Conservation (phyloP, 1,140 invertebrate species). For the Trissolcus basalis region DNA sequence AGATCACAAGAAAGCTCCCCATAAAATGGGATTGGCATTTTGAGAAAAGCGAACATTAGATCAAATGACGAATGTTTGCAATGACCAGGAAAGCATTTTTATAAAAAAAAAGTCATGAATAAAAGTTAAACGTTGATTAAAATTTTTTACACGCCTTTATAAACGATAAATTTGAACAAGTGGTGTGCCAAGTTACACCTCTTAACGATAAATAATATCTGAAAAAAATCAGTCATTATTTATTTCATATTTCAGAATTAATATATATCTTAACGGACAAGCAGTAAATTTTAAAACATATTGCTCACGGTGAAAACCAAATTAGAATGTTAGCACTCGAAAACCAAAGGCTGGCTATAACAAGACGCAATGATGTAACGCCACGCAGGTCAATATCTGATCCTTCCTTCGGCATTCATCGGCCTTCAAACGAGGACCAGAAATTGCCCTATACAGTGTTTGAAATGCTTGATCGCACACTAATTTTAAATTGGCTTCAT, state of each 20-base stretch:
- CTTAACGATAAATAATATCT: too few species aligned
- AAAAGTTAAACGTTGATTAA: too few species aligned
- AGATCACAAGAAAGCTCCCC: too few species aligned
- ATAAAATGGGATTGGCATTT: too few species aligned
- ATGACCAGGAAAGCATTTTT: too few species aligned
- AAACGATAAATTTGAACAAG: too few species aligned
- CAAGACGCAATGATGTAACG: slow-evolving; percentile 50
- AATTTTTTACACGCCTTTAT: too few species aligned
- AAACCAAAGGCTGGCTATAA: slow-evolving; percentile 44
- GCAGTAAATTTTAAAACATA: slow-evolving; percentile 44
- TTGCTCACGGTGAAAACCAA: slow-evolving; percentile 44
- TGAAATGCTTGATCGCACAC: slow-evolving; percentile 34
- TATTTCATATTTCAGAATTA: slow-evolving; percentile 29
- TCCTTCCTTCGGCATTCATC: slow-evolving; percentile 50
- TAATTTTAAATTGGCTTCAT: slow-evolving; percentile 27
- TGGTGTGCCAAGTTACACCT: too few species aligned
- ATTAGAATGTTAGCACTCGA: slow-evolving; percentile 49
- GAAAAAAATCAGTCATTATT: slow-evolving; percentile 12
- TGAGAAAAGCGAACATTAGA: too few species aligned
- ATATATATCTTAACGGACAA: slow-evolving; percentile 28
- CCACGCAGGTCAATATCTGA: slow-evolving; percentile 54
- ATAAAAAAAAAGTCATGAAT: too few species aligned
- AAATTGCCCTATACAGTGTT: slow-evolving; percentile 32
- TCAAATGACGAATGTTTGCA: too few species aligned
- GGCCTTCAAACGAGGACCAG: slow-evolving; percentile 43